Evolutionary conservation across 2,797 vertebrate species (phyloP).

Genomic region (Pseudochirops cupreus): DNA sequence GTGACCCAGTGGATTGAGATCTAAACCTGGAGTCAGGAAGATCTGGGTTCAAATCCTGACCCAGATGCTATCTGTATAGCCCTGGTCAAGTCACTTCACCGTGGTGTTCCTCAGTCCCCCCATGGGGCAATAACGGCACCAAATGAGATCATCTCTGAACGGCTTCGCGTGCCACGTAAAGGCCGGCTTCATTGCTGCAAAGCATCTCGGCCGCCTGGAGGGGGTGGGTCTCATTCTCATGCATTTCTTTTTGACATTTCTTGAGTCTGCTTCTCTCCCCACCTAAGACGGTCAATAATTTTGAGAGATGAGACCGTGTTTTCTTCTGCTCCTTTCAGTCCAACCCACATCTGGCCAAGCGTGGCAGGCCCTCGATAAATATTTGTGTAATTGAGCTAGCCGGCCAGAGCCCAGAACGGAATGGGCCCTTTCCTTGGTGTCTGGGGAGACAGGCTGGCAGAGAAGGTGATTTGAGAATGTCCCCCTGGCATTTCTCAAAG

Average conservation of each 20-base stretch:
- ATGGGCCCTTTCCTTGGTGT: background rate
- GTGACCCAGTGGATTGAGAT: background rate
- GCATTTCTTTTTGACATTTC: background rate
- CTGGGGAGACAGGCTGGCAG: background rate
- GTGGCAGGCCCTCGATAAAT: background rate
- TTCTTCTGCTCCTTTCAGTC: background rate
- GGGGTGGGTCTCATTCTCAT: background rate
- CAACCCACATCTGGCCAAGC: background rate
- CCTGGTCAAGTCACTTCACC: background rate
- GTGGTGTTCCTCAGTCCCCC: background rate
- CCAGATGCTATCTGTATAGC: background rate
- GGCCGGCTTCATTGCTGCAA: background rate
- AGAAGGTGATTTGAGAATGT: background rate
- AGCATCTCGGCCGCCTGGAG: background rate
- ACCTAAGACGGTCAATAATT: background rate
- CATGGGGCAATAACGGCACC: background rate
- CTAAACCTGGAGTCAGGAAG: background rate
- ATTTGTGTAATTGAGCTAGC: background rate
- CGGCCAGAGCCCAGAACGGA: background rate
- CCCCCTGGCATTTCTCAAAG: slow-evolving; percentile 6
- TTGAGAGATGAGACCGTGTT: background rate
- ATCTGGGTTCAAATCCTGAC: background rate
- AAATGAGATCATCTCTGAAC: background rate
- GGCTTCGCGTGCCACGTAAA: background rate
- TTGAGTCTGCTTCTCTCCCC: background rate